phyloP scores from a whole-genome alignment of 2,113 vertebrate genomes.

The Carollia perspicillata region DNA sequence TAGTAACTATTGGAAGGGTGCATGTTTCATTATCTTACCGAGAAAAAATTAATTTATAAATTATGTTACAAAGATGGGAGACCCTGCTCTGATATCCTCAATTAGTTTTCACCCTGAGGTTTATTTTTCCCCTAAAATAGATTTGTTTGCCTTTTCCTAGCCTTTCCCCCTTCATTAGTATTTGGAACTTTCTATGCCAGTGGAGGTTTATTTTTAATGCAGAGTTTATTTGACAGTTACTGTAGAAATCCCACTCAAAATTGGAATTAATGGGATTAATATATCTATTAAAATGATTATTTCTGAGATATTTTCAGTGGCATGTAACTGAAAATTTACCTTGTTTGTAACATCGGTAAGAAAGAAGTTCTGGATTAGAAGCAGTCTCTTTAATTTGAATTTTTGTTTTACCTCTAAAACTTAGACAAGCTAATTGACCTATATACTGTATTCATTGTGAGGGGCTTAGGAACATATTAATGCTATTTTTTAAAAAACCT shows the following conservation, averaged over 20 bases:
- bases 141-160: slow-evolving; percentile 38
- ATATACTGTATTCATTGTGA: not conserved
- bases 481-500: not conserved
- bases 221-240: not conserved
- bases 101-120: slow-evolving; percentile 33
- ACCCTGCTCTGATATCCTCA: slow-evolving; percentile 32
- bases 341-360: not conserved
- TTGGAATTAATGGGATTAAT: slow-evolving; percentile 30
- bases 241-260: not conserved
- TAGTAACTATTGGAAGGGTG: slow-evolving; percentile 60
- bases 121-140: slow-evolving; percentile 34
- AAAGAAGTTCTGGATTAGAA: not conserved
- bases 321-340: not conserved
- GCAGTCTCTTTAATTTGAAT: not conserved
- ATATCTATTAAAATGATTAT: not conserved
- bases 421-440: not conserved
- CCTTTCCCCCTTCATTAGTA: not conserved
- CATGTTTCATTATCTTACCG: slow-evolving; percentile 55
- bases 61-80: slow-evolving; percentile 52
- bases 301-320: not conserved
- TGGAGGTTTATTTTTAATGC: not conserved
- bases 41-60: slow-evolving; percentile 77
- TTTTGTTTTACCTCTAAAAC: slow-evolving; percentile 29
- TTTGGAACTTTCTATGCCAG: not conserved
- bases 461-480: not conserved